Evolutionary conservation across 2,888 invertebrate species (phyloP).

Genomic region (Acrocyrtus sp.): DNA sequence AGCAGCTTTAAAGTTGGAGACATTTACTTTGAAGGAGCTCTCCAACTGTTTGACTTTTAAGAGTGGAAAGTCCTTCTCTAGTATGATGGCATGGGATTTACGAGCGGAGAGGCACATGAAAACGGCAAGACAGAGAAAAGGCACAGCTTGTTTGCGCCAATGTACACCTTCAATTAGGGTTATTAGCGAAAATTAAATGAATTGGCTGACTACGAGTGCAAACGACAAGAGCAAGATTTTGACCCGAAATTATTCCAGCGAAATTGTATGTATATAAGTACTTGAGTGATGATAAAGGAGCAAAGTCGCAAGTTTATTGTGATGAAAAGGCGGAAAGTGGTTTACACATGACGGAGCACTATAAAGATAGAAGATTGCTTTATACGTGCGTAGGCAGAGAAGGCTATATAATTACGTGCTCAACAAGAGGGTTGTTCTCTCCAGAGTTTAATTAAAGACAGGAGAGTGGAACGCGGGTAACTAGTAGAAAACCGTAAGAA

Average conservation of each 20-base stretch:
- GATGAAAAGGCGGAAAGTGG: conserved; percentile 7
- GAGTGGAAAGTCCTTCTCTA: too few relatives aligned
- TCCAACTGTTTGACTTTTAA: too few relatives aligned
- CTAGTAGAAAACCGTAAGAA: not conserved
- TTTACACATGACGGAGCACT: conserved; percentile 33
- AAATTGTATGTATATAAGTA: not conserved
- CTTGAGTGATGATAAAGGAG: conserved; percentile 2
- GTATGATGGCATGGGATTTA: too few relatives aligned
- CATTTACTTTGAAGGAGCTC: not conserved
- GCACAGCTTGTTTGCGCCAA: not conserved
- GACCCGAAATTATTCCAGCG: conserved; percentile 18
- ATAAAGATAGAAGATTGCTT: not conserved
- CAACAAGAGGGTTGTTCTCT: conserved; percentile 22
- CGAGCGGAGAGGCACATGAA: too few relatives aligned
- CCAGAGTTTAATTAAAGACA: conserved; percentile 26
- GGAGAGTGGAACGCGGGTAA: not conserved
- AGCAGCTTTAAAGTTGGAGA: not conserved
- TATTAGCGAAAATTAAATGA: conserved; percentile 38
- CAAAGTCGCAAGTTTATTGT: conserved; percentile 27
- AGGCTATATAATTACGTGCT: conserved; percentile 47
- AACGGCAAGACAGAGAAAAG: too few relatives aligned
- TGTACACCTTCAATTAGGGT: conserved; percentile 21
- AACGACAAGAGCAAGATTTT: conserved; percentile 43
- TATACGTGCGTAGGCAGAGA: not conserved
- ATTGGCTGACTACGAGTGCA: conserved; percentile 35